phyloP scores from a whole-genome alignment of 2,113 vertebrate species.

The Proteles cristata region DNA sequence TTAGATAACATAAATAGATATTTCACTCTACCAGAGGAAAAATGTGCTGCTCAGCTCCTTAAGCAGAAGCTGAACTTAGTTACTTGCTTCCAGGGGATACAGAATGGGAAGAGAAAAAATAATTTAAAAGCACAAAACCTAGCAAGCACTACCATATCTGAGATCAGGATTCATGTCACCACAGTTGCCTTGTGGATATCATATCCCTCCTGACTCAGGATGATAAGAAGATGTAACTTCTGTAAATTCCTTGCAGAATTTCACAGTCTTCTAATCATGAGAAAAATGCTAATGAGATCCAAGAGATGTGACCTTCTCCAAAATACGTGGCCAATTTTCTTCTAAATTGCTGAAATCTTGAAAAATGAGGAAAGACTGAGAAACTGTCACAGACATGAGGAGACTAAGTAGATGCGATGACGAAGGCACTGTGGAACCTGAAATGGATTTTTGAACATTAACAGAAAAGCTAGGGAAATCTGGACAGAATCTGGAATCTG shows the following conservation, averaged over 20 bases:
- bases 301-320: not conserved
- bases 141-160: not conserved
- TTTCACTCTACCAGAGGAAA: not conserved
- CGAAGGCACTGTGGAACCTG: fast-evolving
- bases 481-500: not conserved
- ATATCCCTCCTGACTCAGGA: fast-evolving
- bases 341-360: not conserved
- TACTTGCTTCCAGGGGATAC: not conserved
- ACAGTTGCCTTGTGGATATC: too few species aligned
- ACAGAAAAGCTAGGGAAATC: not conserved
- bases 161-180: not conserved
- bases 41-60: not conserved
- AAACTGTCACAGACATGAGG: not conserved
- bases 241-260: not conserved
- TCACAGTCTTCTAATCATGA: not conserved
- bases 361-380: not conserved
- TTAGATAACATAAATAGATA: not conserved
- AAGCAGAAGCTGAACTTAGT: not conserved
- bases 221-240: not conserved
- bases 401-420: not conserved
- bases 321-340: not conserved
- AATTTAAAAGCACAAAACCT: not conserved
- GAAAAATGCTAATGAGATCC: not conserved
- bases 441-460: not conserved
- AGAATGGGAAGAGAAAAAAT: not conserved